Conservation (phyloP, 2,113 vertebrate genomes). For the Sceloporus tristichus region DNA sequence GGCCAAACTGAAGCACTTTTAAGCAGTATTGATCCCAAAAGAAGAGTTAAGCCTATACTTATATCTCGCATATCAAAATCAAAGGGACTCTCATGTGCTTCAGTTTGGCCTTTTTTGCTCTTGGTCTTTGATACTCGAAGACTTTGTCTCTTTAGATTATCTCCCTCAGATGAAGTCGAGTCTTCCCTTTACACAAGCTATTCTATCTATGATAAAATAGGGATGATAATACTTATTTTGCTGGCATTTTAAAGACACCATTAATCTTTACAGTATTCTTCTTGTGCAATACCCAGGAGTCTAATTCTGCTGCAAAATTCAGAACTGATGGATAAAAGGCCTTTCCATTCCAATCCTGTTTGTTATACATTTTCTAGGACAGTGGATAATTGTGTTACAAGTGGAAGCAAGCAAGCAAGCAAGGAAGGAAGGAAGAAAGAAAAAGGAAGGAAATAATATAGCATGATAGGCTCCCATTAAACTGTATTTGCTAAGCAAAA, state of each 20-base stretch:
- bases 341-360: neutral
- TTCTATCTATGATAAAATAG: neutral
- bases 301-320: neutral
- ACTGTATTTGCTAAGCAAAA: neutral
- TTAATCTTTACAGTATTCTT: slow-evolving; percentile 1
- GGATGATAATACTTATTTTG: neutral
- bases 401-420: neutral
- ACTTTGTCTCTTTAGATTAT: neutral
- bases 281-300: neutral
- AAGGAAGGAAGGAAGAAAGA: neutral
- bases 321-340: neutral
- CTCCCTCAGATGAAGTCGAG: neutral
- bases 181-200: neutral
- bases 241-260: neutral
- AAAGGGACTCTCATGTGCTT: neutral
- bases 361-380: neutral
- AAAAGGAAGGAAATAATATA: neutral
- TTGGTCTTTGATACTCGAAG: neutral
- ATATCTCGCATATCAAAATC: neutral
- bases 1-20: neutral
- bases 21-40: neutral
- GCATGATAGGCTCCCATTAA: neutral
- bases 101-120: neutral
- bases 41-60: neutral
- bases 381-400: neutral